These are phyloP conservation scores for Cephalopterus ornatus DNA, from an alignment of 2,113 vertebrate species.

Conservation along the genomic window DNA sequence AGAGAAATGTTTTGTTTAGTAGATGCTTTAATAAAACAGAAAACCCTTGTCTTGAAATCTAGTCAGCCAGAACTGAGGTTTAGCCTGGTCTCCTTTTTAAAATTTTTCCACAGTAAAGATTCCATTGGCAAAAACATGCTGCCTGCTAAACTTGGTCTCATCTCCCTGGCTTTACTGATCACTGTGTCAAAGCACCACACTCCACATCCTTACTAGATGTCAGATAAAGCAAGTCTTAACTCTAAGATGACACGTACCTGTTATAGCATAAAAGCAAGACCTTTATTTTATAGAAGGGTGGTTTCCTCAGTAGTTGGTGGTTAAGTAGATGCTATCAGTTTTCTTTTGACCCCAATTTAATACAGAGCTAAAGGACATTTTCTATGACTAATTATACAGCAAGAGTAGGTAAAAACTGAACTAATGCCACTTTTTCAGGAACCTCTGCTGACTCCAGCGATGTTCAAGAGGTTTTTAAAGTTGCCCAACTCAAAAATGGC, in stretches of 20 bases:
- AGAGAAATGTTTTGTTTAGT: background rate
- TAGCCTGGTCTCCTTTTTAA: background rate
- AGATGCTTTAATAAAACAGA: background rate
- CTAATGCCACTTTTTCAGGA: background rate
- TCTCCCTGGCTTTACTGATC: background rate
- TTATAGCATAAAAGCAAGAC: background rate
- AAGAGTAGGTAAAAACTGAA: background rate
- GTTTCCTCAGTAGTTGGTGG: background rate
- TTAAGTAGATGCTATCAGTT: background rate
- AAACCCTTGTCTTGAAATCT: background rate
- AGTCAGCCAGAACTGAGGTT: background rate
- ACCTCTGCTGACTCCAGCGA: background rate
- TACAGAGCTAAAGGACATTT: background rate
- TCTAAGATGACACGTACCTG: background rate
- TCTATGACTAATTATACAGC: background rate
- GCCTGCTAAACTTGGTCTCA: background rate
- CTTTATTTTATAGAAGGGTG: background rate
- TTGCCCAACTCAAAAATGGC: background rate
- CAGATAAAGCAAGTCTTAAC: background rate
- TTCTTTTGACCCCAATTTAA: background rate
- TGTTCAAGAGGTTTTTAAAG: background rate
- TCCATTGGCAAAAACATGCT: background rate
- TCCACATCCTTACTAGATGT: background rate
- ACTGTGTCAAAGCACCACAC: background rate
- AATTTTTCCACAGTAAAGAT: background rate